Evolutionary conservation across 2,888 invertebrate species (phyloP), one percentile per base, ranked within the genome.

Genomic region (Bellardia bayeri): DNA sequence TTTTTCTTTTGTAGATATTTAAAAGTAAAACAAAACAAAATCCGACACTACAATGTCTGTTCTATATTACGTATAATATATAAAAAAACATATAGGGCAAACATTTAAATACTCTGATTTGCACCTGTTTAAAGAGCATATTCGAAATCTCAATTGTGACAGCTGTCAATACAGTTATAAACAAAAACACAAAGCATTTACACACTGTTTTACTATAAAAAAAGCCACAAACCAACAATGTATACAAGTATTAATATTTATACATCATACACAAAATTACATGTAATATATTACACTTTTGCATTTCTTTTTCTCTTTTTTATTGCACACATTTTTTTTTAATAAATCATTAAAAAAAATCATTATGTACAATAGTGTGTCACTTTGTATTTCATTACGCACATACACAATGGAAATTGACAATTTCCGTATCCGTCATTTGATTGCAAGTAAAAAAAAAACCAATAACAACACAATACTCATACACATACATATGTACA

Each of bases 391-490:
- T 61, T 16, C 37, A 49, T 8, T 37, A 54, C n/a, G 37, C n/a
- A 78, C 66, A 58, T 23, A 78, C 13, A 63, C 40, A 69, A 79
- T 82, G 82, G 86, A 86, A 82, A 86, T 82, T 86, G 86, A 79
- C 79, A 82, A 86, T 82, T 86, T 86, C 86, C 82, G 79, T 71
- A 82, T 82, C 79, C 79, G 82, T 75, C 66, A 68, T 82, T 82
- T 82, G 82, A 82, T 82, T 79, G 74, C 30, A 76, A 74, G 69
- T 61, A 51, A 56, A 86, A 74, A 56, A 82, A 56, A 66, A 23
- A 74, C 51, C 33, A 58, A 8, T 37, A 45, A 64, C 11, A 37
- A 23, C 11, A 16, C 8, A 13, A 64, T 40, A 37, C 11, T 8
- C 7, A 54, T 23, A 33, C 23, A 63, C 13, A 68, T 14, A 16